Conservation (phyloP, 2,113 vertebrate genomes). For the Stigmatopora nigra region DNA sequence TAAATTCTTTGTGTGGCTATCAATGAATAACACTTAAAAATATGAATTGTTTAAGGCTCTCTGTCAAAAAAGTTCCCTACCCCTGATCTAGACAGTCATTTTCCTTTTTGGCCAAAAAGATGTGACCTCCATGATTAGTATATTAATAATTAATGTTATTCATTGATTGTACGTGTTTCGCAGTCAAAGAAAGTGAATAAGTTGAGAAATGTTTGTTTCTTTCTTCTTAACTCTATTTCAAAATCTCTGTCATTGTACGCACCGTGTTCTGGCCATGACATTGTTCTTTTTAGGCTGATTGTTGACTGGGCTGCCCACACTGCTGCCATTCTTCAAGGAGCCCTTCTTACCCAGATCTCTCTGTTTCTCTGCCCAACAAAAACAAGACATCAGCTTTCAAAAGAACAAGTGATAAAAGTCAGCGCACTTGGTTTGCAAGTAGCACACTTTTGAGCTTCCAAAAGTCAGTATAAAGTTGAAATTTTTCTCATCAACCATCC, state of each 20-base stretch:
- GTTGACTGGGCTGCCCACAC: slow-evolving; percentile 88
- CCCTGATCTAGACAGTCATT: no score
- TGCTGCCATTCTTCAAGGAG: slow-evolving; percentile 87
- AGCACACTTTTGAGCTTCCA: background rate
- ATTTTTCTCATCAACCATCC: background rate
- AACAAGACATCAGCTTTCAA: slow-evolving; percentile 8
- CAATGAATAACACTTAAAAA: no score
- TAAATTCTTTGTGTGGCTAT: no score
- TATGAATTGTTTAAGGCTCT: no score
- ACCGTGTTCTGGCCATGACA: slow-evolving; percentile 97
- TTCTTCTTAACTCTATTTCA: no score
- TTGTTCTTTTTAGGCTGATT: slow-evolving; percentile 99
- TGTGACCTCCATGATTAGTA: no score
- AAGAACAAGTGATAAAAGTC: background rate
- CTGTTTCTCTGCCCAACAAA: slow-evolving; percentile 84
- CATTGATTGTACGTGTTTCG: no score
- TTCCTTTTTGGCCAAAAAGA: no score
- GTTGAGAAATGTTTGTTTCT: no score
- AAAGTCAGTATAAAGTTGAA: background rate
- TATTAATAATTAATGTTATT: no score
- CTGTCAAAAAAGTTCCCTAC: no score
- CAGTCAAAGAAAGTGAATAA: no score
- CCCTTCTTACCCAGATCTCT: slow-evolving; percentile 92
- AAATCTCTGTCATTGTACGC: slow-evolving; percentile 19
- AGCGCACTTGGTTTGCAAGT: background rate